A percentile compares a stretch with the other conserved stretches of the same genome.
Evolutionary conservation across 2,113 vertebrate genomes (phyloP).

Genomic region (Eira barbara): DNA sequence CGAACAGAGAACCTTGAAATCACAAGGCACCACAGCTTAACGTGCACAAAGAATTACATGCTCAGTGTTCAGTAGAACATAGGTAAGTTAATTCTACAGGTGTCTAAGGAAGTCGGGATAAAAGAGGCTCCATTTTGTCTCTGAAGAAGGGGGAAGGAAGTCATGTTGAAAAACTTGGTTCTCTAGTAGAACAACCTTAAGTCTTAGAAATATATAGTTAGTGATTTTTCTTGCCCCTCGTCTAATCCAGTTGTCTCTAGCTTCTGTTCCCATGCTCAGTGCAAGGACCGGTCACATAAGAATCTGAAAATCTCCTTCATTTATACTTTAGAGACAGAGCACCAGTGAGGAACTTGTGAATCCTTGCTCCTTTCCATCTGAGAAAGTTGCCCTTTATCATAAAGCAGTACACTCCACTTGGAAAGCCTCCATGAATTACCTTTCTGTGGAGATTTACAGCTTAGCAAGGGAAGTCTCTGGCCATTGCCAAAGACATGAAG

Average conservation of each 20-base stretch:
- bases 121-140: background rate
- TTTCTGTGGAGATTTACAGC: background rate
- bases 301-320: background rate
- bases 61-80: background rate
- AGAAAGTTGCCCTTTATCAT: background rate
- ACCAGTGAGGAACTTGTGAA: background rate
- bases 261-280: background rate
- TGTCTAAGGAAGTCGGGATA: background rate
- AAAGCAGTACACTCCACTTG: background rate
- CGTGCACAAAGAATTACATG: background rate
- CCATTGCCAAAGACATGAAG: background rate
- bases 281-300: background rate
- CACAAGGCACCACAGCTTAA: constrained; percentile 32
- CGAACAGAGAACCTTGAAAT: constrained; percentile 47
- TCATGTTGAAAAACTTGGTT: background rate
- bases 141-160: background rate
- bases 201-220: background rate
- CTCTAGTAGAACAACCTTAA: background rate
- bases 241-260: background rate
- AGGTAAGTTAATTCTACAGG: background rate
- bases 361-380: background rate
- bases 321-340: background rate
- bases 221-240: background rate
- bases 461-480: background rate
- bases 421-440: background rate